These are phyloP conservation scores for Typhlichthys eigenmanni DNA, from an alignment of 2,797 vertebrate species.

Conservation along the genomic window DNA sequence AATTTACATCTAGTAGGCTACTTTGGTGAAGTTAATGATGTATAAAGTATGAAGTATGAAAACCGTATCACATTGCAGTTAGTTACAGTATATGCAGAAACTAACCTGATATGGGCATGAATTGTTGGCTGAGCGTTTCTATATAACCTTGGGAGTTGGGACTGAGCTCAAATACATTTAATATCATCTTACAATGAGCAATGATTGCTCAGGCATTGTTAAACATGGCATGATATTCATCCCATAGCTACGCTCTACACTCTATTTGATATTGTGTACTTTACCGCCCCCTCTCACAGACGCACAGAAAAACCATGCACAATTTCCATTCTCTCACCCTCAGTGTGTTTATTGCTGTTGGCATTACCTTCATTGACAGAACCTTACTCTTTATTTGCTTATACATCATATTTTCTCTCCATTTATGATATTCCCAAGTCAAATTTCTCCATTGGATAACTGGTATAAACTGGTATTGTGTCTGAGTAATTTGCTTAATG, in stretches of 20 bases:
- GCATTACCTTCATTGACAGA: conserved; percentile 24
- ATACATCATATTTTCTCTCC: too few relatives aligned
- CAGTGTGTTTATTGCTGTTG: conserved; percentile 50
- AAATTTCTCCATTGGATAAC: too few relatives aligned
- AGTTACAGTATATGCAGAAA: neutral
- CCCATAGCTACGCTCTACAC: neutral
- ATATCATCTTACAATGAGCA: too few relatives aligned
- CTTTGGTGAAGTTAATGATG: too few relatives aligned
- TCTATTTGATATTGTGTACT: neutral
- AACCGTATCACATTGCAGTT: too few relatives aligned
- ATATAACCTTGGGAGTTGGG: conserved; percentile 1
- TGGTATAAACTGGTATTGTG: neutral
- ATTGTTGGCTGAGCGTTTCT: conserved; percentile 1
- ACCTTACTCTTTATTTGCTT: too few relatives aligned
- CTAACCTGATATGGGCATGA: neutral
- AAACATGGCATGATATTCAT: too few relatives aligned
- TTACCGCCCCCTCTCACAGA: conserved; percentile 2
- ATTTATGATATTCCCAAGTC: too few relatives aligned
- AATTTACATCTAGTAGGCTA: too few relatives aligned
- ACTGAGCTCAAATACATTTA: too few relatives aligned
- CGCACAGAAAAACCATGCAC: conserved; percentile 12
- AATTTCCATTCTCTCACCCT: conserved; percentile 4
- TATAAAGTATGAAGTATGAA: too few relatives aligned
- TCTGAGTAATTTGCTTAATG: neutral
- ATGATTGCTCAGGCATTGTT: too few relatives aligned